Base-by-base conservation (phyloP, 2,797 vertebrate species). In the Chelonia mydas region DNA sequence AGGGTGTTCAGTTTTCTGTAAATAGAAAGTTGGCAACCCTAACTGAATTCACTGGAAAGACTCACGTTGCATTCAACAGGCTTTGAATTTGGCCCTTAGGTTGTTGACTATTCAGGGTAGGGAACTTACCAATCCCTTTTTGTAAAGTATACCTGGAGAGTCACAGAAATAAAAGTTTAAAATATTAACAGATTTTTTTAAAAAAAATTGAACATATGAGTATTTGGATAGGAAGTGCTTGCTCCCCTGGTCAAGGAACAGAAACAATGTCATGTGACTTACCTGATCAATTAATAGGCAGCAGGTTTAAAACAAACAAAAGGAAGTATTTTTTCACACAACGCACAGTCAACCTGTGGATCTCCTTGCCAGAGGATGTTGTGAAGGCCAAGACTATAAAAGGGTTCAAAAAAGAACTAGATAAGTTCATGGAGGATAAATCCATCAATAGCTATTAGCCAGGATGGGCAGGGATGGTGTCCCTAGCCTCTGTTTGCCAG, bases 141-240 rank as follows among this genome's bases (percentile, higher is more conserved):
- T 88, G 87, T 96, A 93, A 68, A 81, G 81, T 23, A 31, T 49
- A 55, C n/a, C 51, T 86, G 25, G 91, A 92, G 83, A 83, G 21
- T 82, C 2, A 45, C 17, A 10, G 92, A 89, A 92, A 4, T 12
- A 28, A 59, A 85, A 81, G 21, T 83, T 1, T 10, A 82, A 77
- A 25, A 81, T 84, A 79, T 33, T 72, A 23, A 79, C 17, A 54
- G 21, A 77, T 5, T 59, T 83, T 91, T 86, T n/a, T 89, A 86
- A 82, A 83, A 49, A 49, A 49, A 49, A 54, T 45, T 10, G 23
- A 88, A 89, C 16, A 53, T 8, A 11, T 47, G 9, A 89, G 91
- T 81, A 47, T 61, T 9, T 90, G 80, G n/a, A 72, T 86, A 94
- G 89, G 82, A 93, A 90, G 57, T 54, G 83, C 47, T 78, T 59